A percentile compares a stretch with the other conserved stretches of the same genome.
phyloP scores from a whole-genome alignment of 2,888 invertebrate genomes.

The Ceriagrion tenellum region DNA sequence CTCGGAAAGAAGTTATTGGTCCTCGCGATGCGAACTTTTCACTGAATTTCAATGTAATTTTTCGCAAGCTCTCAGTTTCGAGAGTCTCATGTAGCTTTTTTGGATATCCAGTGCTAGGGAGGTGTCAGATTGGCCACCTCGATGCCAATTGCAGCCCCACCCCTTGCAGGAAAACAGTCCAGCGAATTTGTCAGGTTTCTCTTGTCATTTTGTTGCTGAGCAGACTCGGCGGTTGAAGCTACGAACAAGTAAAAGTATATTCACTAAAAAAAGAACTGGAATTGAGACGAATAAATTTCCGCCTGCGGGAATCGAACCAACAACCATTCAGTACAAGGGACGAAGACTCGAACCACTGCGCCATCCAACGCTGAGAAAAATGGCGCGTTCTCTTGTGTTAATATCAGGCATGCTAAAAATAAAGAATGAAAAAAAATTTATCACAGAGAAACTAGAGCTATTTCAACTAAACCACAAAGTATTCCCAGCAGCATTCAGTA shows the following conservation, averaged over 20 bases:
- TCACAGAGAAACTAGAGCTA: too few relatives aligned
- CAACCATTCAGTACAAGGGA: too few relatives aligned
- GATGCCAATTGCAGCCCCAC: not conserved
- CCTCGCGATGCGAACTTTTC: not conserved
- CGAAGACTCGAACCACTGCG: too few relatives aligned
- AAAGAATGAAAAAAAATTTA: too few relatives aligned
- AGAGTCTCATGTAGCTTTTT: not conserved
- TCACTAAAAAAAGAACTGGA: not conserved
- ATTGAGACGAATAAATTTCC: too few relatives aligned
- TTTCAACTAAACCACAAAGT: too few relatives aligned
- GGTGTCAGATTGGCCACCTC: not conserved
- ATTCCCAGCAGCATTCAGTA: too few relatives aligned
- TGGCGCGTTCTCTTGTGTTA: too few relatives aligned
- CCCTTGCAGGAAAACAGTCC: not conserved
- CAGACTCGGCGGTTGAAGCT: not conserved
- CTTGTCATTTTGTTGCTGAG: not conserved
- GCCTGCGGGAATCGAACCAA: too few relatives aligned
- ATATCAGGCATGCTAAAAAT: too few relatives aligned
- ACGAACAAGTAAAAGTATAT: not conserved
- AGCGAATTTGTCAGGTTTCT: not conserved
- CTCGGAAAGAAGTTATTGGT: not conserved
- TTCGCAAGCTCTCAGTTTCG: not conserved
- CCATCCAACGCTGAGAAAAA: too few relatives aligned
- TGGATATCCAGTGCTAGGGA: not conserved
- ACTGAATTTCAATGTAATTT: not conserved